Base-by-base conservation (phyloP, 53 echinoderm and acorn worm species). In the Echinarachnius parma region DNA sequence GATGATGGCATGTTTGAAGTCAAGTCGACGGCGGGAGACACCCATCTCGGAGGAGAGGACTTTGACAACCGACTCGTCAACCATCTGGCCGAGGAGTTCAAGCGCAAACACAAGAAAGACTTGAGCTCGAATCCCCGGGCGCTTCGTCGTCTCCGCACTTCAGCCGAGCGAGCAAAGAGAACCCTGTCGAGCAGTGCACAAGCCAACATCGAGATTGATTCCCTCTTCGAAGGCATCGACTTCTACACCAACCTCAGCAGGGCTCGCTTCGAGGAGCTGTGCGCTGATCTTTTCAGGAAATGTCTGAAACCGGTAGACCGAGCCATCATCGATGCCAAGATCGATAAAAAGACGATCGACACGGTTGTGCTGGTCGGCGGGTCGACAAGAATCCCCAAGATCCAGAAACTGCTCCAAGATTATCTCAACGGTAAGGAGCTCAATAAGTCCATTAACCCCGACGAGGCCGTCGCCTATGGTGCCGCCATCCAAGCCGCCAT, bases 1-100 rank as follows among this genome's bases (percentile, higher is more conserved):
- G 93, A 89, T 19, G 93, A 93, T 30, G 93, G 93, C 14, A 60
- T 93, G 33, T 93, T 93, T 50, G 89, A 93, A 60, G 93, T 93
- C 61, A 79, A 80, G 24, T 89, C 93, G 8, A 89, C 93, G 11
- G 80, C 89, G 1, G 93, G 93, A 16, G 93, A 93, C 35, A 89
- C 93, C 8, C 93, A 89, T 66, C 87, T 89, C 22, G 89, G 89
- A 34, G 89, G 93, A 16, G 93, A 93, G 52, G 93, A 89, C 68
- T 93, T 93, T 42, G 93, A 93, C 53, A 84, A 81, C 66, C 69
- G 86, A 34, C 65, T 93, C 3, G 89, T 93, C 21, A 81, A 83
- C 60, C 86, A 86, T 54, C 66, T 93, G 21, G 62, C 66, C 25
- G 50, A 56, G 11, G 93, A 93, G 55, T 89, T 93, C 78, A 75